Conservation (phyloP, 2,797 vertebrate genomes). For the Columba guinea region DNA sequence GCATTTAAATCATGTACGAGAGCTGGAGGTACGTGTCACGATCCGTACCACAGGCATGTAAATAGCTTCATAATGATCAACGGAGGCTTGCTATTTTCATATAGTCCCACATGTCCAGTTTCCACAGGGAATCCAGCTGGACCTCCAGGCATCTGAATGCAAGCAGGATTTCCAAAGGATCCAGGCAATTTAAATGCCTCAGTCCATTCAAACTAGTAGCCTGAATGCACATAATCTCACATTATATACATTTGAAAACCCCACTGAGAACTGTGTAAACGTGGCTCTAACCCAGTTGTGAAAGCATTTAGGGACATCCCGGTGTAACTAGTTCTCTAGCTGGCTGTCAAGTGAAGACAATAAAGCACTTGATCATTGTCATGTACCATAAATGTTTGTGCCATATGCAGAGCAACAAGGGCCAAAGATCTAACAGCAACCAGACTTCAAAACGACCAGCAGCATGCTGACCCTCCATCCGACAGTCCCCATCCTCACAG, state of each 20-base stretch:
- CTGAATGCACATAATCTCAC: background rate
- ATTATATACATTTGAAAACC: background rate
- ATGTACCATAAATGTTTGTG: rapidly evolving
- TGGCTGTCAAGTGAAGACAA: background rate
- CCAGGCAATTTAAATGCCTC: background rate
- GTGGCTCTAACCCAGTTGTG: background rate
- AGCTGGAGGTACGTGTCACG: too few species aligned
- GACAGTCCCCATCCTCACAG: background rate
- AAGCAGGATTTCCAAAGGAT: background rate
- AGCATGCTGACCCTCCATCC: background rate
- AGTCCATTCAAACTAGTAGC: background rate
- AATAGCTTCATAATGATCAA: too few species aligned
- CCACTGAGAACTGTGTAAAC: background rate
- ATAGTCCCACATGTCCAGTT: too few species aligned
- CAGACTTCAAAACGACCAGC: background rate
- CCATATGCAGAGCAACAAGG: background rate
- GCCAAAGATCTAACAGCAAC: background rate
- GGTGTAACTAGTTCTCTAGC: background rate
- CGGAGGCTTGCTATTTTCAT: too few species aligned
- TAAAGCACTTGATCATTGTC: background rate
- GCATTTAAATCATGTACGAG: too few species aligned
- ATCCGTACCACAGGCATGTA: too few species aligned
- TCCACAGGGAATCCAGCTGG: too few species aligned
- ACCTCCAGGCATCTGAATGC: background rate
- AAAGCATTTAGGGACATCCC: background rate